Percentiles rank a stretch among this genome's conserved stretches.
Conservation (phyloP, 2,113 vertebrate species). For the Lota lota region DNA sequence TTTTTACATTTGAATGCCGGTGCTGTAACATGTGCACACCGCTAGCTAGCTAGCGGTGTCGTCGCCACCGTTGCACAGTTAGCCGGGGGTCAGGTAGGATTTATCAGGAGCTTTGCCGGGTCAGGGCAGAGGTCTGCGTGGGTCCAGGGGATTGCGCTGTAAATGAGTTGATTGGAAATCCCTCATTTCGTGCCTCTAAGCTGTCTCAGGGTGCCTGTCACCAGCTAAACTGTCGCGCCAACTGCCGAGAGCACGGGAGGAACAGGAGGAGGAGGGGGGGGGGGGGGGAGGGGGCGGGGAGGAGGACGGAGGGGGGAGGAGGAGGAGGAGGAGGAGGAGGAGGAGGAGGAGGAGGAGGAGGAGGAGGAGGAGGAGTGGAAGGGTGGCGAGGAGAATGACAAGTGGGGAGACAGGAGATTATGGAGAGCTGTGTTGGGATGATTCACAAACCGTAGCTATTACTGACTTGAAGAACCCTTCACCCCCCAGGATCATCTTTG, state of each 20-base stretch:
- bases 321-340: constrained; percentile 22
- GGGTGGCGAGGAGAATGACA: neutral
- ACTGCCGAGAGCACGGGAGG: constrained; percentile 53
- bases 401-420: neutral
- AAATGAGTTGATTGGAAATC: constrained; percentile 85
- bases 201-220: constrained; percentile 69
- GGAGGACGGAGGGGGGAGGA: too few relatives aligned
- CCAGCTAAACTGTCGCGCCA: constrained; percentile 66
- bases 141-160: constrained; percentile 64
- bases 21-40: neutral
- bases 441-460: constrained; percentile 7
- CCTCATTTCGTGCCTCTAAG: constrained; percentile 78
- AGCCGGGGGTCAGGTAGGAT: constrained; percentile 29
- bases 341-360: too few relatives aligned
- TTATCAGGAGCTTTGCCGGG: constrained; percentile 39
- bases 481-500: neutral
- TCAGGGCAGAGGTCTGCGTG: constrained; percentile 55
- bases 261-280: neutral
- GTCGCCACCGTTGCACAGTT: neutral
- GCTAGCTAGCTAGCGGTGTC: neutral
- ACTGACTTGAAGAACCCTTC: neutral
- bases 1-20: too few relatives aligned
- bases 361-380: neutral
- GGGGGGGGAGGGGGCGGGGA: constrained; percentile 19
- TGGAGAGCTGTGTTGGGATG: constrained; percentile 6